phyloP scores from a whole-genome alignment of 2,888 invertebrate genomes.

The Nesidiocoris tenuis region DNA sequence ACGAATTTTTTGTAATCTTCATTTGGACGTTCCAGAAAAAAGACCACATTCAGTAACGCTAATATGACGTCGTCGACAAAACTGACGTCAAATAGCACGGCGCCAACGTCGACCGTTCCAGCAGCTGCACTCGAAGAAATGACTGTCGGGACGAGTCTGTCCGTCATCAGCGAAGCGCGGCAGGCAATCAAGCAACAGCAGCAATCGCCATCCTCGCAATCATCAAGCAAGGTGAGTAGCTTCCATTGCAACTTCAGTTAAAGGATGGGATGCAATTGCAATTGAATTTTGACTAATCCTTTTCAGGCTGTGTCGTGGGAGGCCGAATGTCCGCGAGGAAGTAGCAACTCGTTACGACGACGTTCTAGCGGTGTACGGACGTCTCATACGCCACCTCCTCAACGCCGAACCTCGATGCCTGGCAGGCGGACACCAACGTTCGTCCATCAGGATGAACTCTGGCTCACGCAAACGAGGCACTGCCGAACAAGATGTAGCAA shows the following conservation, averaged over 20 bases:
- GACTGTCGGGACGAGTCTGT: constrained; percentile 44
- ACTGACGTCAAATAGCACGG: constrained; percentile 35
- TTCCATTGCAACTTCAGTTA: not conserved
- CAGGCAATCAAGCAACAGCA: constrained; percentile 36
- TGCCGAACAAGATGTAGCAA: constrained; percentile 51
- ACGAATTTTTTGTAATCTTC: no score
- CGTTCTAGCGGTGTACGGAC: constrained; percentile 47
- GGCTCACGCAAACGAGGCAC: constrained; percentile 51
- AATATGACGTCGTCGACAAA: constrained; percentile 19
- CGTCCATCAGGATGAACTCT: constrained; percentile 52
- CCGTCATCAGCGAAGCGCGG: constrained; percentile 45
- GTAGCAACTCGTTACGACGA: constrained; percentile 44
- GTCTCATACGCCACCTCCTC: constrained; percentile 49
- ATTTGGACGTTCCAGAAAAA: constrained; percentile 6
- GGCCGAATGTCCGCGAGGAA: constrained; percentile 45
- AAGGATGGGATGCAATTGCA: no score
- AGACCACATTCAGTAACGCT: constrained; percentile 16
- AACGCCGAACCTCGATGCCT: constrained; percentile 52
- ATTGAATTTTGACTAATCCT: not conserved
- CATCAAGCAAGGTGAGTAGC: constrained; percentile 45
- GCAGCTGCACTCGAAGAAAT: constrained; percentile 47
- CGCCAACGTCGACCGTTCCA: constrained; percentile 33
- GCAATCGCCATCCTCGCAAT: constrained; percentile 45
- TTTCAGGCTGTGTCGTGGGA: constrained; percentile 50
- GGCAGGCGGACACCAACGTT: constrained; percentile 52